Base-by-base conservation (phyloP, 2,888 invertebrate genomes). In the Drosophila nr. perissopoda region DNA sequence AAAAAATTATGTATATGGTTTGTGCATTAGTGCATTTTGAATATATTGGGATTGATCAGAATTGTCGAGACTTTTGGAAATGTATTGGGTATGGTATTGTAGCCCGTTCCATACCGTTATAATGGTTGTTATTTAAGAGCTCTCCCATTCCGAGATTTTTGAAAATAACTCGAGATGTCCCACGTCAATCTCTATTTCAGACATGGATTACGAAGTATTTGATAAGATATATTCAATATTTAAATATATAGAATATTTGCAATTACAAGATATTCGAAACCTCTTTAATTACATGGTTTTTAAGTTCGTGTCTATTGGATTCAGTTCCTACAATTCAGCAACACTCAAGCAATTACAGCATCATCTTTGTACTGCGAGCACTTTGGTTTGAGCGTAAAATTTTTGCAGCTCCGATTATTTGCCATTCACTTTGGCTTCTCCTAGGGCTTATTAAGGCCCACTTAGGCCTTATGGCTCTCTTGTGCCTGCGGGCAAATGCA, bases 371-470 rank as follows among this genome's bases (percentile, higher is more conserved):
- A 36, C 21, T 27, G 31, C 21, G 34, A 36, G 70, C 31, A 53
- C 16, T 25, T 57, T 21, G 21, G 40, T 42, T 10, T 27, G 49
- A 13, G 27, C 25, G 33, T 64, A 38, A 4, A 36, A 25, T 25
- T 21, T 53, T 38, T 52, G 2, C 27, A 46, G 49, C 38, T 58
- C 29, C 49, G 42, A 61, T 48, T 74, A 58, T 74, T 69, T 65
- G 42, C 68, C 74, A 59, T 65, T 68, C 25, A 64, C 18, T 66
- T 65, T 52, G 31, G 61, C 61, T 31, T 66, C 63, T 70, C 65
- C 29, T 27, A 76, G 72, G 88, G 42, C 84, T 76, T 84, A 68
- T 81, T 79, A 82, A 74, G 67, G 68, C 64, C 36, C 79, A 81
- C 82, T 84, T 81, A 70, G 59, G 53, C 53, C 54, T 65, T 87